Percentiles rank a stretch among this genome's conserved stretches.
Evolutionary conservation across 2,113 vertebrate species (phyloP).

Genomic region (Oreocharis arfaki): DNA sequence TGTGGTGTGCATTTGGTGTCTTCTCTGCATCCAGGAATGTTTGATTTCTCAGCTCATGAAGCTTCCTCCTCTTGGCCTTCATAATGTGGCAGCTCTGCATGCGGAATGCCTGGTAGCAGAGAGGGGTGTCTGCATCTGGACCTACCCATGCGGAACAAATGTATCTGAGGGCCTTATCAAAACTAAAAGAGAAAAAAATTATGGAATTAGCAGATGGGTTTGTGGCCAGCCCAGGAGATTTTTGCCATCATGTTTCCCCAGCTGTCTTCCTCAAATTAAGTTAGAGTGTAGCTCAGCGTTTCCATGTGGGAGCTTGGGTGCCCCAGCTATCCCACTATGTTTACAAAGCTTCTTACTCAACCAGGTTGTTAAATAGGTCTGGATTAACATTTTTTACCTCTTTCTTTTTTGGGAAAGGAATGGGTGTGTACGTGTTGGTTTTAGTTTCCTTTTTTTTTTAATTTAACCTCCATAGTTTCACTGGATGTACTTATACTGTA

Average conservation of each 20-base stretch:
- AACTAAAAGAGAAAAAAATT: not conserved
- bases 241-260: not conserved
- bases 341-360: not conserved
- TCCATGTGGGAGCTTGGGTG: not conserved
- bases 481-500: not conserved
- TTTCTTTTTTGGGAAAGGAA: not conserved
- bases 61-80: not conserved
- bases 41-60: not conserved
- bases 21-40: not conserved
- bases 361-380: not conserved
- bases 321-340: not conserved
- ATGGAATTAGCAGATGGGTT: not conserved
- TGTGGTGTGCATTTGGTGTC: not conserved
- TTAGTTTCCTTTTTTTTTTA: not conserved
- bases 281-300: not conserved
- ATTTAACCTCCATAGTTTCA: not conserved
- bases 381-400: not conserved
- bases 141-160: not conserved
- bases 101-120: accelerated
- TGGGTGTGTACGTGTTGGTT: accelerated
- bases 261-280: accelerated
- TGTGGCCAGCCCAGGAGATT: not conserved
- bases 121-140: not conserved
- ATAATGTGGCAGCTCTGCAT: not conserved
- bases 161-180: not conserved